Evolutionary conservation across 2,113 vertebrate genomes (phyloP).

Genomic region (Gymnorhina tibicen): DNA sequence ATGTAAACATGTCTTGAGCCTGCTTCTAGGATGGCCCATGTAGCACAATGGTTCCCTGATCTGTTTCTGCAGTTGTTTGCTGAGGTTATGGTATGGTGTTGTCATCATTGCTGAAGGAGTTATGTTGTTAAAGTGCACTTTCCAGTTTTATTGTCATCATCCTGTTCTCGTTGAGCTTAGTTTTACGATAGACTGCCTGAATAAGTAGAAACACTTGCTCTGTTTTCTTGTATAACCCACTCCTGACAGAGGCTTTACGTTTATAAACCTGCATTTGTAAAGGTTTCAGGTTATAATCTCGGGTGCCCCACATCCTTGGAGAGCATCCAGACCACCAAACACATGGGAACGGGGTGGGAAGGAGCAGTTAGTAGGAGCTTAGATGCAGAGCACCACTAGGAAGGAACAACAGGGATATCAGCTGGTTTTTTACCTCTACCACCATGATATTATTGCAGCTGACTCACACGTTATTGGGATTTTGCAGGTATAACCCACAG

Average conservation of each 20-base stretch:
- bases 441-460: background rate
- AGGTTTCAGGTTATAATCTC: background rate
- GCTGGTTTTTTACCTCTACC: background rate
- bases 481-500: background rate
- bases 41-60: background rate
- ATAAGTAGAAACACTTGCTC: background rate
- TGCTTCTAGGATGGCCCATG: background rate
- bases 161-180: background rate
- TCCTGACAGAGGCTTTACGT: background rate
- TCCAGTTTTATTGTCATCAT: background rate
- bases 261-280: background rate
- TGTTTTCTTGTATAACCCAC: background rate
- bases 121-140: background rate
- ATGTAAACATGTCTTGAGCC: background rate
- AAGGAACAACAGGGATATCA: background rate
- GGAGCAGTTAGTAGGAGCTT: background rate
- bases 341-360: background rate
- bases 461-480: fast-evolving
- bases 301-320: background rate
- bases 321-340: background rate
- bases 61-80: background rate
- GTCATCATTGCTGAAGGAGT: background rate
- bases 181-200: background rate
- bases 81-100: background rate
- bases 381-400: background rate